Base-by-base conservation (phyloP, 2,797 vertebrate genomes). In the Sebastes taczanowskii region DNA sequence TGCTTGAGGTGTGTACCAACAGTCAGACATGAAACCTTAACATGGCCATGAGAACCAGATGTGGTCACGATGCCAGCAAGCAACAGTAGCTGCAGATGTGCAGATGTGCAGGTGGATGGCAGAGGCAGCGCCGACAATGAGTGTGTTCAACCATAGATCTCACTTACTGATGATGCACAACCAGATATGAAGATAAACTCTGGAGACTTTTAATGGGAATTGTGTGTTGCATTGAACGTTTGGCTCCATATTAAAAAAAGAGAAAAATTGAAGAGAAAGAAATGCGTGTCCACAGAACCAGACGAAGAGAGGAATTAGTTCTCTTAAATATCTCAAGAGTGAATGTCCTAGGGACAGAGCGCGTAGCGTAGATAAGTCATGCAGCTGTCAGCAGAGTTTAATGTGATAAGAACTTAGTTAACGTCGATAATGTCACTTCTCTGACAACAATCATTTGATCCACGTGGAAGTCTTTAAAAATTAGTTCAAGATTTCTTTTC, bases 1-100 rank as follows among this genome's bases (percentile, higher is more conserved):
- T 55, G 82, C 85, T 88, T 4, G 79, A 84, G 86, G 85, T 89
- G 82, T 78, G 82, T 58, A 88, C 70, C 79, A 78, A 67, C 71
- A 80, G 86, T 70, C 59, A 65, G 82, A 83, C 74, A 32, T 69
- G 69, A 86, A 86, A 74, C 78, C 68, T 63, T 14, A 71, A 81
- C 60, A 81, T 23, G 3, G 1, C 46, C 85, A 86, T 70, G 61
- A 78, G 72, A 88, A 80, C 78, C 46, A 42, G 38, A 42, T 42
- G 38, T 42, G 38, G 38, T 42, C 38, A 42, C 13, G 14, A 42
- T 42, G 38, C 38, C 38, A 42, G 38, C 38, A 14, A 42, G 38
- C 38, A 42, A 42, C 38, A 42, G 38, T 42, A 42, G 38, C 38
- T 42, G 38, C 38, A 42, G 38, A 42, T 42, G 34, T 34, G 34